Evolutionary conservation across 1,140 invertebrate species (phyloP), one percentile per base, ranked within the genome.

Genomic region (Maniola jurtina): DNA sequence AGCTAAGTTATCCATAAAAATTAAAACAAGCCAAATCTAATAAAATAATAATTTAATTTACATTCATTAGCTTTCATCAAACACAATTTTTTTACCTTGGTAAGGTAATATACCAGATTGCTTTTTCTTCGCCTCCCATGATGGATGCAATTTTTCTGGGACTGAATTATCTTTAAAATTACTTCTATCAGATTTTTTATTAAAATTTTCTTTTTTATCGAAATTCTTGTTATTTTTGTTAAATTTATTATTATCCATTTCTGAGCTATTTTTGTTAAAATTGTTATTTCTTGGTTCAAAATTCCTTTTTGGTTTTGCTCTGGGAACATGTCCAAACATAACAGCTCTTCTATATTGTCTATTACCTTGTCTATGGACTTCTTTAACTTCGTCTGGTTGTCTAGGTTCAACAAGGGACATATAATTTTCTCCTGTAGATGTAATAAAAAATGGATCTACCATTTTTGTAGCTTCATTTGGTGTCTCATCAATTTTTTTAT

Each of bases 361-460:
- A 56, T 91, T 91, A 0, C 88, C 88, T 73, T 84, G 61, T 72
- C 75, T 83, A 72, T 90, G 86, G 8, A 77, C 73, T 60, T 89
- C 88, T 78, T 88, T 89, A 0, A 89, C 68, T 73, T 90, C 86
- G 80, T 90, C 88, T 5, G 84, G 84, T 48, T 73, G 72, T 70
- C 88, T 84, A 1, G 86, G 84, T 64, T 92, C 89, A 45, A 90
- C 92, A 13, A 92, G 79, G 11, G 92, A 92, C 74, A 93, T 80
- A 70, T 93, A 93, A 64, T 91, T 92, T 57, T 93, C 88, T 1
- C 93, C 92, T 14, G 88, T 90, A 47, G 91, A 82, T 13, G 92
- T 93, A 10, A 93, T 89, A 66, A 93, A 93, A 68, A 93, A 93
- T 47, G 92, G 92, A 89, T 93, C 93, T 7, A 92, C 81, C 42